Percentiles rank a stretch among this genome's conserved stretches.
Conservation (phyloP, 2,113 vertebrate genomes). For the Martes martes region DNA sequence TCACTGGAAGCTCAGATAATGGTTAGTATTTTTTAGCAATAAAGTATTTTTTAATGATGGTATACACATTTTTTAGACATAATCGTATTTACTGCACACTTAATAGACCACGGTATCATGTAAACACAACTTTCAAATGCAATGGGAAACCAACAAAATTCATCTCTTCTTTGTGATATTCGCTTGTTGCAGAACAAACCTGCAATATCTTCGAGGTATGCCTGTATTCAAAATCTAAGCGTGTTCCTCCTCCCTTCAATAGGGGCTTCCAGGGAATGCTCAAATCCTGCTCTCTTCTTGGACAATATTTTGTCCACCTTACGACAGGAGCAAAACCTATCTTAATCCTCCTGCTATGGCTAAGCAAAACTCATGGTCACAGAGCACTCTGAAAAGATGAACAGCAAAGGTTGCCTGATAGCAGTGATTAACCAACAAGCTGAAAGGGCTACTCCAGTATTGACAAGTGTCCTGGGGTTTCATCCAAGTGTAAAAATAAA, state of each 20-base stretch:
- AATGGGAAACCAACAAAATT: background rate
- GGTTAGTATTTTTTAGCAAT: background rate
- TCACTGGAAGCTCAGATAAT: background rate
- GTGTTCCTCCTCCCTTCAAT: background rate
- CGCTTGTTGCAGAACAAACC: background rate
- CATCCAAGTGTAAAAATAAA: background rate
- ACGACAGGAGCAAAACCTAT: background rate
- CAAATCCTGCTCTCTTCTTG: background rate
- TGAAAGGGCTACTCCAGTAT: background rate
- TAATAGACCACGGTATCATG: background rate
- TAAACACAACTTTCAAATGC: background rate
- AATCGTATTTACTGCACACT: background rate
- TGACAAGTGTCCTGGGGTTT: background rate
- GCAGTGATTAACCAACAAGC: background rate
- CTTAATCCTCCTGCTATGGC: background rate
- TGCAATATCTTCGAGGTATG: background rate
- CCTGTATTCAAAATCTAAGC: background rate
- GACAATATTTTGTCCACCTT: background rate
- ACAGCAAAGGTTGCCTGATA: fast-evolving
- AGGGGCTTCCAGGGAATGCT: background rate
- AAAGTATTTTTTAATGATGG: background rate
- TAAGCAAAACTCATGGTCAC: background rate
- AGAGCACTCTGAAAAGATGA: background rate
- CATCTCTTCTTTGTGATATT: background rate
- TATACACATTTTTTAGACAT: background rate